Evolutionary conservation across 2,797 vertebrate genomes (phyloP).

Genomic region (Onychomys torridus): DNA sequence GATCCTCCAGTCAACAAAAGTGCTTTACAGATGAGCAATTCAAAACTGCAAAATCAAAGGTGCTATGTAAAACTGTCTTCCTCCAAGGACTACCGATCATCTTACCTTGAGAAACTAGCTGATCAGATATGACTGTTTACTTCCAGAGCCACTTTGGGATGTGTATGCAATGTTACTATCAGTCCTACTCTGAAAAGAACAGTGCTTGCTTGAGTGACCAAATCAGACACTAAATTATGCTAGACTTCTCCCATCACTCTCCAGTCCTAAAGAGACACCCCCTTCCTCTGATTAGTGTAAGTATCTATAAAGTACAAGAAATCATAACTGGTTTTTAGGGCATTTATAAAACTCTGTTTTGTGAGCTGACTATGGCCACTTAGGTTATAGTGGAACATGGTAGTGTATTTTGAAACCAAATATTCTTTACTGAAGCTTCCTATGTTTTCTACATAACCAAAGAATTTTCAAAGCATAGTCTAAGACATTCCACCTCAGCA

Average conservation of each 20-base stretch:
- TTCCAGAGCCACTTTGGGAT: constrained; percentile 35
- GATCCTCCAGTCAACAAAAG: constrained; percentile 75
- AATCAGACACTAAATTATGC: background rate
- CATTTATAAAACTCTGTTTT: constrained; percentile 7
- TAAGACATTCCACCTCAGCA: background rate
- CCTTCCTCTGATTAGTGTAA: background rate
- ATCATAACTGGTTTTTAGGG: background rate
- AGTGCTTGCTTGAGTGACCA: background rate
- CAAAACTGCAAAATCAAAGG: constrained; percentile 65
- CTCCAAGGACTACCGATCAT: constrained; percentile 56
- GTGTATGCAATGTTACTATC: background rate
- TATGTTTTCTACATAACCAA: constrained; percentile 21
- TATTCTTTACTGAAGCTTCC: background rate
- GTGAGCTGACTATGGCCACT: background rate
- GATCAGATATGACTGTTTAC: constrained; percentile 49
- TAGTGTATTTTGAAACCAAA: constrained; percentile 26
- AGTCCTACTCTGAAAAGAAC: constrained; percentile 42
- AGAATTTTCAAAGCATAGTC: background rate
- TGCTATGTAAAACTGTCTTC: constrained; percentile 62
- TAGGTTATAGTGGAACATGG: background rate
- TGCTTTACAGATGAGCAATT: constrained; percentile 77
- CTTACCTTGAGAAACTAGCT: constrained; percentile 64
- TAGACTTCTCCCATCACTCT: background rate
- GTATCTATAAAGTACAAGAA: constrained; percentile 22
- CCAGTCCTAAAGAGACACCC: background rate